These are phyloP conservation scores for Amphiprion clarkii DNA, from an alignment of 2,797 vertebrate species.

Conservation along the genomic window DNA sequence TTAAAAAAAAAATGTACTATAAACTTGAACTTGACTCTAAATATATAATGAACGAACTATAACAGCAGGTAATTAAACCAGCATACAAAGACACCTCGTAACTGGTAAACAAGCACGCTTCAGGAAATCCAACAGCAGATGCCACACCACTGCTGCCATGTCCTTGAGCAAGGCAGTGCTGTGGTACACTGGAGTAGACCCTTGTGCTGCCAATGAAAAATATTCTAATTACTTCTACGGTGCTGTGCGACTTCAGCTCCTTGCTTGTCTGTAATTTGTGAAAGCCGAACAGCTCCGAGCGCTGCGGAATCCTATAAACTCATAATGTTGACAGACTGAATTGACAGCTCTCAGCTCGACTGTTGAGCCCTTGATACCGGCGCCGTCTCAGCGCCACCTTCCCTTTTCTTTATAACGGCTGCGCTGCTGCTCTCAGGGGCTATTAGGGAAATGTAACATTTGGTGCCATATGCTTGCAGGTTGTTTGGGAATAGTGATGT, in stretches of 20 bases:
- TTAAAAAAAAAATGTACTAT: background rate
- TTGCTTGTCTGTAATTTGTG: slow-evolving; percentile 34
- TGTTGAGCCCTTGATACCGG: slow-evolving; percentile 28
- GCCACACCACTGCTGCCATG: slow-evolving; percentile 37
- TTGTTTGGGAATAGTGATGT: slow-evolving; percentile 83
- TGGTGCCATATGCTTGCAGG: slow-evolving; percentile 87
- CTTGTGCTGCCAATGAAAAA: slow-evolving; percentile 30
- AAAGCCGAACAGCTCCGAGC: slow-evolving; percentile 49
- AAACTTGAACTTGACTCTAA: background rate
- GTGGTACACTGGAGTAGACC: slow-evolving; percentile 5
- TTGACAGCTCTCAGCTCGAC: slow-evolving; percentile 57
- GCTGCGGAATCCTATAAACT: slow-evolving; percentile 31
- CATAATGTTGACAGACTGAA: slow-evolving; percentile 42
- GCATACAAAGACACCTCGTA: slow-evolving; percentile 15
- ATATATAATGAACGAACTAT: background rate
- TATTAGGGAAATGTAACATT: slow-evolving; percentile 85
- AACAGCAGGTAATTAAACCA: slow-evolving; percentile 22
- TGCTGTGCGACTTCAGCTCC: slow-evolving; percentile 33
- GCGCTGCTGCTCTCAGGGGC: slow-evolving; percentile 80
- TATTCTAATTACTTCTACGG: slow-evolving; percentile 49
- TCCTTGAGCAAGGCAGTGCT: slow-evolving; percentile 70
- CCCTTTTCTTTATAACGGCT: slow-evolving; percentile 61
- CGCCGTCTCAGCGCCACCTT: slow-evolving; percentile 45
- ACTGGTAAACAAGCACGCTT: slow-evolving; percentile 3
- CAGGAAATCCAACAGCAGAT: slow-evolving; percentile 30